Percentiles rank a stretch among this genome's conserved stretches.
Conservation (phyloP, 2,113 vertebrate species). For the Ceuthmochares aereus region DNA sequence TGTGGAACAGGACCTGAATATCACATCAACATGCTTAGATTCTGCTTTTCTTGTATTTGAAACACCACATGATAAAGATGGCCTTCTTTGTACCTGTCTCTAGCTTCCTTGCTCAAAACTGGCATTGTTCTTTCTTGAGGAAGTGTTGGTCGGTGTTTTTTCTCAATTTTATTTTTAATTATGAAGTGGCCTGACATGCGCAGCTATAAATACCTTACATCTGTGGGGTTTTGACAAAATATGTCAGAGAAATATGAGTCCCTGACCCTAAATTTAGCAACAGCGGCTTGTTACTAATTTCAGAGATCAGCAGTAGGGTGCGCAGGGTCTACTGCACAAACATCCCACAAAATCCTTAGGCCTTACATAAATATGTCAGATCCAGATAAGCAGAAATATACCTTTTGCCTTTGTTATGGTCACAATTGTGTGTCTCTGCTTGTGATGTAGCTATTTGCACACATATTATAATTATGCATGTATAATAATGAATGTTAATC, state of each 20-base stretch:
- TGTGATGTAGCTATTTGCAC: not conserved
- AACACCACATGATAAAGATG: not conserved
- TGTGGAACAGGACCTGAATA: not conserved
- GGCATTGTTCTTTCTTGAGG: not conserved
- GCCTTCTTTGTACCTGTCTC: not conserved
- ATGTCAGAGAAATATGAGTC: not conserved
- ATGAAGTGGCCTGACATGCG: not conserved
- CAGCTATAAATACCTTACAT: not conserved
- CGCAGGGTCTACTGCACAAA: not conserved
- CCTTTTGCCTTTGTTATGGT: not conserved
- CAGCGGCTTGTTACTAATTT: not conserved
- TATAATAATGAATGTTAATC: not conserved
- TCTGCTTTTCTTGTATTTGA: not conserved
- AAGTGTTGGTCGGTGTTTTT: not conserved
- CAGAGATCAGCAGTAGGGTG: not conserved
- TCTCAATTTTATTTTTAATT: not conserved
- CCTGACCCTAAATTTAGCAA: not conserved
- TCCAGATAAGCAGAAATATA: not conserved
- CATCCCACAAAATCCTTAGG: not conserved
- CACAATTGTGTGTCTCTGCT: not conserved
- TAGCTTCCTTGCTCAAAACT: not conserved
- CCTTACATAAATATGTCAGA: not conserved
- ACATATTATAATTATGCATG: not conserved
- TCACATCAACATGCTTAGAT: not conserved
- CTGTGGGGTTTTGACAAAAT: not conserved